These are phyloP conservation scores for Rhea pennata DNA, from an alignment of 2,113 vertebrate genomes.

Conservation along the genomic window DNA sequence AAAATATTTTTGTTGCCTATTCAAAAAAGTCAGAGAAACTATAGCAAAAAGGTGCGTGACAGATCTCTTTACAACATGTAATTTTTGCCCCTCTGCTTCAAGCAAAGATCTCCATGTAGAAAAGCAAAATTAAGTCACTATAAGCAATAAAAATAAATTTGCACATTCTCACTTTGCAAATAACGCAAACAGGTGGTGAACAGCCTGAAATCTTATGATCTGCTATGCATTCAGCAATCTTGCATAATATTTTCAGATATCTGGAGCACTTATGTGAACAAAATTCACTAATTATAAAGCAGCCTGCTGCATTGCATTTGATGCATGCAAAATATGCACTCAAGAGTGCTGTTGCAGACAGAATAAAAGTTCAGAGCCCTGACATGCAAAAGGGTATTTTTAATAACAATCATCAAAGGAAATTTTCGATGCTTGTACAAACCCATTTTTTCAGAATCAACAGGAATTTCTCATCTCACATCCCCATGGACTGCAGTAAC, in stretches of 20 bases:
- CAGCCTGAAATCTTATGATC: neutral
- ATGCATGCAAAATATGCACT: neutral
- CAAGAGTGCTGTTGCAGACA: neutral
- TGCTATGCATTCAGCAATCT: neutral
- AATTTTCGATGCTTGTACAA: neutral
- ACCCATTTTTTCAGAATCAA: neutral
- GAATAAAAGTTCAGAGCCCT: neutral
- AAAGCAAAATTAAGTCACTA: neutral
- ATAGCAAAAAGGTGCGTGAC: neutral
- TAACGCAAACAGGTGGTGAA: neutral
- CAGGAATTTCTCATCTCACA: neutral
- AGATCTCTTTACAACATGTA: neutral
- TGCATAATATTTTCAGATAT: neutral
- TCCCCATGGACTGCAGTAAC: neutral
- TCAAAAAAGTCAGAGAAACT: neutral
- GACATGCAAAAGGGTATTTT: neutral
- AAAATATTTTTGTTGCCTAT: neutral
- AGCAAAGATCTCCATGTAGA: neutral
- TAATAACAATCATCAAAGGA: neutral
- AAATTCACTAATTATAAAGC: neutral
- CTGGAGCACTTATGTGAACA: neutral
- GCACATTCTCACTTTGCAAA: neutral
- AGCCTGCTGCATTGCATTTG: neutral
- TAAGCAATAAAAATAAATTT: neutral
- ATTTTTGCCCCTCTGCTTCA: neutral